Evolutionary conservation across 2,888 invertebrate genomes (phyloP), one percentile per base, ranked within the genome.

Genomic region (Vesta saturnalis): DNA sequence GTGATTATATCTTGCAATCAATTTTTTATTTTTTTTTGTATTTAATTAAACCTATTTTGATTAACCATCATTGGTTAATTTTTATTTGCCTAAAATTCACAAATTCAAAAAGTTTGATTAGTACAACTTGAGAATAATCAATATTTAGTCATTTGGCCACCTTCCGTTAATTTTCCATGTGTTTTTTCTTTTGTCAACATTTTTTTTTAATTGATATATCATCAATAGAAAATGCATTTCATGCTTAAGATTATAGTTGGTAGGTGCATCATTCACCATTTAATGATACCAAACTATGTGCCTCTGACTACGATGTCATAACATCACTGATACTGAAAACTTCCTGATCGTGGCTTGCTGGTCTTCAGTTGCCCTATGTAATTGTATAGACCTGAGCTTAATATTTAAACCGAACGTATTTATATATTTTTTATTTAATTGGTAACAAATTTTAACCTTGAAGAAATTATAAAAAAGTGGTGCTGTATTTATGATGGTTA

Each of bases 221-320:
- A 62, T 54, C 62, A 35, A 52, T 58, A 57, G 15, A 39, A 46
- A 63, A 19, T 55, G 43, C 14, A 19, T 46, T 18, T 68, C 64
- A 60, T 22, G 59, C 60, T 68, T 68, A 49, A 64, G 64, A 59
- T 64, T 64, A 63, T 70, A 64, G 70, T 70, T 64, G 59, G 65
- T 69, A 69, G 68, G 68, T 67, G 60, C 64, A 60, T 58, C 61
- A 60, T 69, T 67, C 70, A 67, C 70, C 66, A 47, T 60, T 71
- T 72, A 69, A 70, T 75, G 74, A 75, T 76, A 76, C 76, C 76
- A 75, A 76, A 74, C 72, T 70, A 76, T 76, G 76, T 76, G 76
- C 76, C 76, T 74, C 70, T 72, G 66, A 70, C 67, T 60, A 59
- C 52, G 49, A 61, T 59, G 68, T 71, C 67, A 43, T 52, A 61